Conservation (phyloP, 2,888 invertebrate genomes). For the Stictocephala bisonia region DNA sequence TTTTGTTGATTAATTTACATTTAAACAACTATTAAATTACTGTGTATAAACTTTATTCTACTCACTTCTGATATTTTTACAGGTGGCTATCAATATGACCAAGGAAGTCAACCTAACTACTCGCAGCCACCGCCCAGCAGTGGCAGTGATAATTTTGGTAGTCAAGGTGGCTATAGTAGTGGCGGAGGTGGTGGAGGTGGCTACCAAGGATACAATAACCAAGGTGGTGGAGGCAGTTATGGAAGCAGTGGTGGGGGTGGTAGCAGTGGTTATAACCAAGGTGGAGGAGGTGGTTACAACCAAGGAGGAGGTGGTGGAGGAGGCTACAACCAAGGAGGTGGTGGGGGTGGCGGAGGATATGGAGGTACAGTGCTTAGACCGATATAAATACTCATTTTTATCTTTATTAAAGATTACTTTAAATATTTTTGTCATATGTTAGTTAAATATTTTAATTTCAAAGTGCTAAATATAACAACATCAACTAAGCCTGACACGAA, state of each 20-base stretch:
- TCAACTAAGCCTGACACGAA: no score
- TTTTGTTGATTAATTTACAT: no score
- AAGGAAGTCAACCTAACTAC: conserved; percentile 50
- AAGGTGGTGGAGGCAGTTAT: conserved; percentile 45
- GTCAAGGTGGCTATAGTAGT: conserved; percentile 20
- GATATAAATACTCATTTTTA: no score
- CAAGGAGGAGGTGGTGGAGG: conserved; percentile 67
- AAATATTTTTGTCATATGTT: conserved; percentile 56
- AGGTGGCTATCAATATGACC: conserved; percentile 34
- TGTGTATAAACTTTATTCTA: no score
- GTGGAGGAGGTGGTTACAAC: conserved; percentile 65
- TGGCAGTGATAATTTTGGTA: conserved; percentile 43
- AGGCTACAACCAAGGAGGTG: conserved; percentile 66
- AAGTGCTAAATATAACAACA: no score
- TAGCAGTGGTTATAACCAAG: conserved; percentile 49
- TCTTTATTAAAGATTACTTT: not conserved
- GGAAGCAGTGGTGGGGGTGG: conserved; percentile 54
- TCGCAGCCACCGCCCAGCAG: conserved; percentile 54
- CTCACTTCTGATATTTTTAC: not conserved
- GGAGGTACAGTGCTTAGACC: no score
- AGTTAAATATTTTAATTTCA: no score
- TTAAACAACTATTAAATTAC: not conserved
- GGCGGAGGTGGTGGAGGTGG: not conserved
- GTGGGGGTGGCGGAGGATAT: conserved; percentile 64
- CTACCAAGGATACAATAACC: not conserved